These are phyloP conservation scores for Hippasteria phrygiana DNA, from an alignment of 53 echinoderm and acorn worm species.

Conservation along the genomic window DNA sequence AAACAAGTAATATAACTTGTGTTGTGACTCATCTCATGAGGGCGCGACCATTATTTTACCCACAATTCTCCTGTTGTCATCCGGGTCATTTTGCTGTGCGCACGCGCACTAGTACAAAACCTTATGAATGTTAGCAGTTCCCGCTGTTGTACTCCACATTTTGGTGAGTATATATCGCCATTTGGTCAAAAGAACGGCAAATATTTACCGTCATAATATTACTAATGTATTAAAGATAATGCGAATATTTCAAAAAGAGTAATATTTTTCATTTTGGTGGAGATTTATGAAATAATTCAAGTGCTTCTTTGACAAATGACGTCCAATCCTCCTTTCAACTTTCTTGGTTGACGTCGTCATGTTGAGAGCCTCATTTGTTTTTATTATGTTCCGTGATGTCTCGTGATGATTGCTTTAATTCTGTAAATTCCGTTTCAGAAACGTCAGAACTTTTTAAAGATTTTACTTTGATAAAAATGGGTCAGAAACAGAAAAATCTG, in stretches of 20 bases:
- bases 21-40: constrained; percentile 19
- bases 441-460: no score
- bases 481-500: no score
- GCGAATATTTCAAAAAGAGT: background rate
- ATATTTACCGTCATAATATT: background rate
- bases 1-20: background rate
- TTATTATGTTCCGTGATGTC: no score
- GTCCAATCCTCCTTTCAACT: no score
- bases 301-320: background rate
- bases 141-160: constrained; percentile 54
- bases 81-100: constrained; percentile 43
- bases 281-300: constrained; percentile 11
- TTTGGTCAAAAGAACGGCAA: background rate
- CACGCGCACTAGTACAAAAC: constrained; percentile 52
- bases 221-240: background rate
- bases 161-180: constrained; percentile 47
- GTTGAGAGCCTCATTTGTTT: no score
- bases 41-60: constrained; percentile 70
- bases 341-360: no score
- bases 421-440: no score
- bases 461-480: no score
- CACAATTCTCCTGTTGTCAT: constrained; percentile 47
- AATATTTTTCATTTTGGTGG: background rate
- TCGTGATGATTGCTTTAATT: no score
- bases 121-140: constrained; percentile 44